phyloP scores from a whole-genome alignment of 2,888 invertebrate genomes.

The Petrophora chlorosata region DNA sequence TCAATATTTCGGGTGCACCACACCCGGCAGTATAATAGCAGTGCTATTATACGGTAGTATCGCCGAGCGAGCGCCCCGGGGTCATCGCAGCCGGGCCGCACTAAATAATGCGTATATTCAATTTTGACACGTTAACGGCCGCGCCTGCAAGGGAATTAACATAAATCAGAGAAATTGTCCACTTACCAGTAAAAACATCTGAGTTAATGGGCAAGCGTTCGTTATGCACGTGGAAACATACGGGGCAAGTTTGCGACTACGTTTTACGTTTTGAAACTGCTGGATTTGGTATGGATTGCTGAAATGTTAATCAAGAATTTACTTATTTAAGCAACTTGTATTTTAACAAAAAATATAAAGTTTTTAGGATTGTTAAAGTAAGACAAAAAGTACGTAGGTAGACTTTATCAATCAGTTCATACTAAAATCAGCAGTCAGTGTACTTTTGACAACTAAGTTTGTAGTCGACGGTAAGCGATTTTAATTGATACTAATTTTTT shows the following conservation, averaged over 20 bases:
- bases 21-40: not conserved
- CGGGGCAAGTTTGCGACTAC: not conserved
- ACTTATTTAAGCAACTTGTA: too few species aligned
- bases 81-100: slow-evolving; percentile 16
- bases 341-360: too few species aligned
- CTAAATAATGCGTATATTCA: slow-evolving; percentile 31
- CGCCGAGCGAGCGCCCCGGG: slow-evolving; percentile 7
- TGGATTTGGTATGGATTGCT: too few species aligned
- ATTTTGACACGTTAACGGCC: slow-evolving; percentile 32
- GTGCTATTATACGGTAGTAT: slow-evolving; percentile 16
- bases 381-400: too few species aligned
- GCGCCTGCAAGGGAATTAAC: slow-evolving; percentile 14
- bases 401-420: too few species aligned
- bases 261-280: too few species aligned
- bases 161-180: slow-evolving; percentile 28
- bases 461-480: too few species aligned
- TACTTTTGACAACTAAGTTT: too few species aligned
- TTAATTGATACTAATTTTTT: too few species aligned
- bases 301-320: too few species aligned
- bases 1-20: not conserved
- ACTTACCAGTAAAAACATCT: slow-evolving; percentile 25
- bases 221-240: slow-evolving; percentile 1
- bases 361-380: too few species aligned
- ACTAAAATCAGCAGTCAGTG: too few species aligned
- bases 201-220: slow-evolving; percentile 18